Conservation (phyloP, 1,140 invertebrate species). For the Spodoptera frugiperda region DNA sequence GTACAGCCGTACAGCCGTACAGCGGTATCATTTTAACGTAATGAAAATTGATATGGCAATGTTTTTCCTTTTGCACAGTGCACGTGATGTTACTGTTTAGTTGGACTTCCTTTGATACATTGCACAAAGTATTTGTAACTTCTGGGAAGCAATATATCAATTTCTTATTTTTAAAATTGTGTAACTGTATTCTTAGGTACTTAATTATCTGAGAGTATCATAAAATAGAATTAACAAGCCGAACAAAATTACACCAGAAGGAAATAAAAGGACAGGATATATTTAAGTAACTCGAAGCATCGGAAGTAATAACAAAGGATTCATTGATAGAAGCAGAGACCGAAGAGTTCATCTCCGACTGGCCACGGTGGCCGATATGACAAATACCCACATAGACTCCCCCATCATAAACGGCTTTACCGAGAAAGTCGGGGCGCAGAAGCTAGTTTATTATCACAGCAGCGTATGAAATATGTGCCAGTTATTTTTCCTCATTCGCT, state of each 20-base stretch:
- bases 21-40: conserved; percentile 41
- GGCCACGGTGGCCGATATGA: background rate
- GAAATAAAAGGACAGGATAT: no score
- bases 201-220: no score
- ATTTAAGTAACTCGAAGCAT: no score
- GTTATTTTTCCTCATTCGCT: conserved; percentile 34
- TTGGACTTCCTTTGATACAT: background rate
- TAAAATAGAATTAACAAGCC: no score
- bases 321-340: no score
- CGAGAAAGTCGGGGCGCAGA: conserved; percentile 11
- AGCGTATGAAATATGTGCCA: conserved; percentile 30
- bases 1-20: background rate
- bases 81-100: no score
- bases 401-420: conserved; percentile 1
- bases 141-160: background rate
- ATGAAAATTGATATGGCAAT: conserved; percentile 45
- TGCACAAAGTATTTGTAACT: background rate
- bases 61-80: conserved; percentile 4
- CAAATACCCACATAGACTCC: conserved; percentile 8
- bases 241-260: no score
- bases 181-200: no score
- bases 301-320: no score
- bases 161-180: background rate
- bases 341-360: background rate
- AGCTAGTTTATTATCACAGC: conserved; percentile 32